Evolutionary conservation across 2,797 vertebrate species (phyloP), one percentile per base, ranked within the genome.

Genomic region (Macropodus opercularis): DNA sequence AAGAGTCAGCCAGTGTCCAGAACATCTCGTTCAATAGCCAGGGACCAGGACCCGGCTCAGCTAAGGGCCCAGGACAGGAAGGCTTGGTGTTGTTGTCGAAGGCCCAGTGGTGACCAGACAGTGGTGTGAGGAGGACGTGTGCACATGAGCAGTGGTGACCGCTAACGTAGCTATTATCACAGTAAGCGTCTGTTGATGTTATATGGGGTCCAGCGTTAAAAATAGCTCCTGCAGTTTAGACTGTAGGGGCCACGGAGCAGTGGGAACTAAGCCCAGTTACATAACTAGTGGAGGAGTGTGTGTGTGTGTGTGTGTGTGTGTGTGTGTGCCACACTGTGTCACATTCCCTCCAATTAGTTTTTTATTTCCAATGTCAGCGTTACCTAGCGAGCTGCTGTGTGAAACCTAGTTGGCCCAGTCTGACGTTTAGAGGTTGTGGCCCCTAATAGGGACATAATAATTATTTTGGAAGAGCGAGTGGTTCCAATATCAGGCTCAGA

Each of bases 231-330:
- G 14, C 31, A 72, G 87, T 89, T 89, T 85, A 73, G 50, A 87
- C 63, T 76, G 77, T 69, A 49, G 69, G 77, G 77, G 77, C 82
- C 85, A 63, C 41, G 14, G 64, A 77, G 73, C 51, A 77, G 59
- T 56, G 62, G 56, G 58, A 47, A 63, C 29, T 90, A 89, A 91
- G 87, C 87, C 87, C 13, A 64, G 73, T 90, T 91, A 84, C 63
- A 85, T 89, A 89, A 89, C 79, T 60, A 70, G 42, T 62, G 55
- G 57, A 46, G 58, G 54, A 5, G 35, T 17, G 35, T 32, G 31
- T 23, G 27, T 34, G n/a, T 39, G 21, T 60, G 60, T 61, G 48
- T 47, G 36, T 63, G 55, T 48, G 52, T 23, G 50, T 21, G 22
- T 38, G 40, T 19, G 18, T 35, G 17, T 10, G 11, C n/a, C n/a